Evolutionary conservation across 2,113 vertebrate species (phyloP).

Genomic region (Thryonomys swinderianus): DNA sequence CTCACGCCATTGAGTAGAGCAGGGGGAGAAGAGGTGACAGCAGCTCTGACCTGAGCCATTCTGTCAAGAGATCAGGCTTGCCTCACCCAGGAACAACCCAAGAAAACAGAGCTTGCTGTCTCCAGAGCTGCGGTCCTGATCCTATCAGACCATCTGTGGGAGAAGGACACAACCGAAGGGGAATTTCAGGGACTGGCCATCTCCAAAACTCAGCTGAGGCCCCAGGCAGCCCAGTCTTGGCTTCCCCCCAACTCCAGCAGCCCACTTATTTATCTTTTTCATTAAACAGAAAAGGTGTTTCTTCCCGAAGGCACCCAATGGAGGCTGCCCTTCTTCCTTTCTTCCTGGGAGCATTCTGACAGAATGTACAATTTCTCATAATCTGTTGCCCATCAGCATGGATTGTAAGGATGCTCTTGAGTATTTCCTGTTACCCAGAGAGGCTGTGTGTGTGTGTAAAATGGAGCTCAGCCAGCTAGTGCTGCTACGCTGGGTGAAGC

Average conservation of each 20-base stretch:
- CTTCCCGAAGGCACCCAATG: not conserved
- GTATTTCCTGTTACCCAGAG: not conserved
- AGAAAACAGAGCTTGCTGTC: not conserved
- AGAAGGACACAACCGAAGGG: not conserved
- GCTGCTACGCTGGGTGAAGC: not conserved
- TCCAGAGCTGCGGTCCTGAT: fast-evolving
- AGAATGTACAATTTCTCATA: not conserved
- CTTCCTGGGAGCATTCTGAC: not conserved
- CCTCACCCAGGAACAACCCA: not conserved
- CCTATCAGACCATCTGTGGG: constrained; percentile 2
- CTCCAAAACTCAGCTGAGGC: not conserved
- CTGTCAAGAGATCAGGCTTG: not conserved
- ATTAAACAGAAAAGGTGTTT: not conserved
- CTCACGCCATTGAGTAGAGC: not conserved
- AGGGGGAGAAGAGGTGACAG: too few species aligned
- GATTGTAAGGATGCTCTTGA: not conserved
- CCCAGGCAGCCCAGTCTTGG: not conserved
- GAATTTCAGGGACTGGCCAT: not conserved
- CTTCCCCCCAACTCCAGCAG: not conserved
- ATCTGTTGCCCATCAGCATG: not conserved
- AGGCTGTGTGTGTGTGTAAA: not conserved
- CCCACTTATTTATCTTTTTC: not conserved
- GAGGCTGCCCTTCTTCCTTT: not conserved
- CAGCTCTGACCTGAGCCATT: not conserved
- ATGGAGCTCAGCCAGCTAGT: not conserved